Percentiles rank a stretch among this genome's conserved stretches.
phyloP scores from a whole-genome alignment of 2,888 invertebrate genomes.

The Ctena decussata region DNA sequence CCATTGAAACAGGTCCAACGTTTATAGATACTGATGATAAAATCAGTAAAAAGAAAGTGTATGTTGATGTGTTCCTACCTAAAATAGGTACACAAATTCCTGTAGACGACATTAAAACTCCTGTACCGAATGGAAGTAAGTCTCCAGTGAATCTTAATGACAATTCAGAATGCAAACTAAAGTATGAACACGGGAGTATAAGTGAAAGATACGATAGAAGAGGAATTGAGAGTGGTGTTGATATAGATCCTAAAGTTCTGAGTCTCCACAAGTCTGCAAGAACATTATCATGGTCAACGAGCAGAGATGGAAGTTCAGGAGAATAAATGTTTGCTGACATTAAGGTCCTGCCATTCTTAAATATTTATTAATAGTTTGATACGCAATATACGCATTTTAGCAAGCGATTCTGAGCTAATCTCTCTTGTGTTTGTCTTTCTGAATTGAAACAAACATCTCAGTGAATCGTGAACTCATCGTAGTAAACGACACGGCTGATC shows the following conservation, averaged over 20 bases:
- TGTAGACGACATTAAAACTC: neutral
- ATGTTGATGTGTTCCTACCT: constrained; percentile 73
- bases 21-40: constrained; percentile 55
- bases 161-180: neutral
- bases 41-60: constrained; percentile 68
- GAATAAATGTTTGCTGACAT: too few relatives aligned
- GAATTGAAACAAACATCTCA: too few relatives aligned
- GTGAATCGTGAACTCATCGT: too few relatives aligned
- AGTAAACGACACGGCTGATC: too few relatives aligned
- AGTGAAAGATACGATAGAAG: neutral
- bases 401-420: too few relatives aligned
- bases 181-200: neutral
- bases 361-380: too few relatives aligned
- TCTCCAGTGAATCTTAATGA: neutral
- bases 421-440: too few relatives aligned
- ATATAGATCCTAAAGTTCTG: neutral
- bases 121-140: neutral
- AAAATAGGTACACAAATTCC: constrained; percentile 55
- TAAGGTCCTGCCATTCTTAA: too few relatives aligned
- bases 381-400: too few relatives aligned
- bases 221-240: neutral
- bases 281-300: neutral
- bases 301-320: neutral
- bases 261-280: neutral
- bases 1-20: constrained; percentile 61